phyloP scores from a whole-genome alignment of 1,140 invertebrate genomes.

The Drosophila watanabei region DNA sequence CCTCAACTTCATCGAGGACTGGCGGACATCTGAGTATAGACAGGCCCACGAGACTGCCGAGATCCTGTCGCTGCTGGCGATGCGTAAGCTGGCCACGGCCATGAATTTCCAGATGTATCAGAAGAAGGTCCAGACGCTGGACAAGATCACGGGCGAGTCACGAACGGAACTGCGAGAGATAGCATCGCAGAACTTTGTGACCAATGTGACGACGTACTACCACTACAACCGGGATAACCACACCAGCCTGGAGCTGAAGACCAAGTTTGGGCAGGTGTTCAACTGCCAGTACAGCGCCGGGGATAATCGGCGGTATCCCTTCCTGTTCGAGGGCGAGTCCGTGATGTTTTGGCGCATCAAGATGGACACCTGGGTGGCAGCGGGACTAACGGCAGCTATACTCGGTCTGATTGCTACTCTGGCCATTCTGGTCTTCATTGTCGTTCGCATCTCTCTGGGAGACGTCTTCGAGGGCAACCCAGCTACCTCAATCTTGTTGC shows the following conservation, averaged over 20 bases:
- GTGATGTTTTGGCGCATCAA: conserved; percentile 85
- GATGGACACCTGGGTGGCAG: conserved; percentile 86
- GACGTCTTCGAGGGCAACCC: conserved; percentile 87
- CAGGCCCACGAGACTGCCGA: conserved; percentile 55
- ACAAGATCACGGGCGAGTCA: conserved; percentile 60
- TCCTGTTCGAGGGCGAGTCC: conserved; percentile 79
- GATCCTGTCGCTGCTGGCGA: conserved; percentile 60
- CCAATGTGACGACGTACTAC: conserved; percentile 79
- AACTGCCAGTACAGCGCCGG: conserved; percentile 81
- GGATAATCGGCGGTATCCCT: conserved; percentile 76
- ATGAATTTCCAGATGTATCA: conserved; percentile 84
- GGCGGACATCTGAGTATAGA: conserved; percentile 68
- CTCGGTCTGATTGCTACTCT: conserved; percentile 86
- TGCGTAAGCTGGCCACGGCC: conserved; percentile 63
- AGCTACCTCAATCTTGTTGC: conserved; percentile 84
- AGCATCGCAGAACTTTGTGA: conserved; percentile 78
- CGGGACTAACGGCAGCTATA: conserved; percentile 86
- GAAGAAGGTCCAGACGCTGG: conserved; percentile 60
- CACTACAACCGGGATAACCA: conserved; percentile 80
- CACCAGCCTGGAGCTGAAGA: conserved; percentile 76
- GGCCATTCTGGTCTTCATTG: conserved; percentile 86
- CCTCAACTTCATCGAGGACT: conserved; percentile 79
- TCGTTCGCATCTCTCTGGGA: conserved; percentile 85
- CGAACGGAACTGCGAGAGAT: conserved; percentile 74
- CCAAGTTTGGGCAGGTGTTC: conserved; percentile 81